phyloP scores from a whole-genome alignment of 2,797 vertebrate species.

The Molothrus aeneus region DNA sequence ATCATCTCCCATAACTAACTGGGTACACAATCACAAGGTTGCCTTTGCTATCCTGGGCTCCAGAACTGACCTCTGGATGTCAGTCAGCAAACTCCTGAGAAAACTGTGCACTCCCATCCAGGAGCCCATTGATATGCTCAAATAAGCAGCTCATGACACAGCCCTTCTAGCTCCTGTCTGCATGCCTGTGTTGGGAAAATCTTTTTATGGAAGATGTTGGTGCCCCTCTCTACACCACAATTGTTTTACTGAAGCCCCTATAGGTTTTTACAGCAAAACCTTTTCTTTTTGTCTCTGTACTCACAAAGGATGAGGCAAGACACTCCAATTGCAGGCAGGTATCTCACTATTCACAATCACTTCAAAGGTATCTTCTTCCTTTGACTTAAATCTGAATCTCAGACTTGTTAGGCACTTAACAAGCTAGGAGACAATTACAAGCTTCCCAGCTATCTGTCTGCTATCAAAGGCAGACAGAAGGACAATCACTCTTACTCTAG shows the following conservation, averaged over 20 bases:
- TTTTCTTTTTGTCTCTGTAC: neutral
- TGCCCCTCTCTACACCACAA: neutral
- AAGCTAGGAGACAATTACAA: neutral
- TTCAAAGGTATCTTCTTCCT: neutral
- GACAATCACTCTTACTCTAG: neutral
- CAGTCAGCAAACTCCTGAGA: neutral
- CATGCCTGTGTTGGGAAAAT: rapidly evolving
- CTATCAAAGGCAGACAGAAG: neutral
- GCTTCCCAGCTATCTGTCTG: neutral
- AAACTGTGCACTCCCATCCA: neutral
- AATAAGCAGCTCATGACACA: neutral
- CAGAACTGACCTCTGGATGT: neutral
- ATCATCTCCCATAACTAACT: neutral
- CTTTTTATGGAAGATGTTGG: neutral
- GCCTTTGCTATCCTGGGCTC: neutral
- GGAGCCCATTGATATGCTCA: neutral
- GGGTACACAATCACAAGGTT: neutral
- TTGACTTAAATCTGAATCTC: neutral
- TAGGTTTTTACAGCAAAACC: neutral
- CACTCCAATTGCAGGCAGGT: neutral
- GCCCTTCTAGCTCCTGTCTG: neutral
- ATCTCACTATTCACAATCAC: neutral
- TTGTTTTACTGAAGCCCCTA: neutral
- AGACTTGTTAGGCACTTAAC: neutral
- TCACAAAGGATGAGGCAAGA: neutral